Evolutionary conservation across 2,888 invertebrate species (phyloP).

Genomic region (Syrphus vitripennis): DNA sequence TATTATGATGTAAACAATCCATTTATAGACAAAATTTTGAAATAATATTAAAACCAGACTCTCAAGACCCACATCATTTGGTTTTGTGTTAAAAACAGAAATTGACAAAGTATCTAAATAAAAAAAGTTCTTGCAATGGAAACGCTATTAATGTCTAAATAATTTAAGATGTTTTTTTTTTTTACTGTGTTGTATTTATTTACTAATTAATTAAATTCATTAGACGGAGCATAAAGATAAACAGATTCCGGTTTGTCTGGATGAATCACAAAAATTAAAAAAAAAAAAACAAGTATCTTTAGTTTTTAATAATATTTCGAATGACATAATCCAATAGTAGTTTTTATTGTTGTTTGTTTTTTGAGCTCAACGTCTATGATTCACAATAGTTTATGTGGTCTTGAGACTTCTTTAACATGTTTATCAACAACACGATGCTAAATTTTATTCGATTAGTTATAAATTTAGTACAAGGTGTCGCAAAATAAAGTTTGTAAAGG

Average conservation of each 20-base stretch:
- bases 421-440: neutral
- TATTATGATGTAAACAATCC: slow-evolving; percentile 65
- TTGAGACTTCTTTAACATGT: neutral
- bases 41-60: neutral
- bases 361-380: slow-evolving; percentile 26
- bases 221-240: neutral
- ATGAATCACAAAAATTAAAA: slow-evolving; percentile 37
- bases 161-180: neutral
- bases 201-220: slow-evolving; percentile 12
- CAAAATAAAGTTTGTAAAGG: no score
- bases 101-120: neutral
- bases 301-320: neutral
- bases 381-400: neutral
- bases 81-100: neutral
- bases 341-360: neutral
- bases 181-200: neutral
- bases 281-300: slow-evolving; percentile 7
- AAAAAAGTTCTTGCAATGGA: neutral
- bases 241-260: slow-evolving; percentile 22
- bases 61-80: neutral
- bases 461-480: no score
- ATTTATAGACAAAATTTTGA: slow-evolving; percentile 52
- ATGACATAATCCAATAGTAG: slow-evolving; percentile 44
- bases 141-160: no score
- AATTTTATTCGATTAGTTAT: no score